A percentile compares a stretch with the other conserved stretches of the same genome.
These are phyloP conservation scores for Thunnus maccoyii DNA, from an alignment of 2,113 vertebrate genomes.

Conservation along the genomic window DNA sequence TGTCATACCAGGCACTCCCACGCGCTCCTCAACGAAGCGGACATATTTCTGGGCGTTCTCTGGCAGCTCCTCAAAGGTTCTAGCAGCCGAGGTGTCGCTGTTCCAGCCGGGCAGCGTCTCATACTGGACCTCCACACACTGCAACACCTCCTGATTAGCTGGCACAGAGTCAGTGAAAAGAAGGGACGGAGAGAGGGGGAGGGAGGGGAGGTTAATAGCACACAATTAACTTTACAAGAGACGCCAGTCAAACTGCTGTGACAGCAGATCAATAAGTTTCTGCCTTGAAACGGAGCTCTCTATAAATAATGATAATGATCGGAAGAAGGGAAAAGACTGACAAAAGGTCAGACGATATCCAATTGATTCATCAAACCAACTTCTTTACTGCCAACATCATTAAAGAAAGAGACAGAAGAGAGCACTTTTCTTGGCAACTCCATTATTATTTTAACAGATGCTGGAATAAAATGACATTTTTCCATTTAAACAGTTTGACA, in stretches of 20 bases:
- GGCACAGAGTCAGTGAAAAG: conserved; percentile 18
- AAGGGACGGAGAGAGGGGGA: neutral
- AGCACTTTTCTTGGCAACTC: no score
- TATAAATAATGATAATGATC: neutral
- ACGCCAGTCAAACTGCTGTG: neutral
- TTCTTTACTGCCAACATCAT: neutral
- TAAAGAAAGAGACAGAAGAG: no score
- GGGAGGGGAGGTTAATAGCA: neutral
- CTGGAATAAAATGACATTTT: no score
- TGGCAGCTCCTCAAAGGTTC: conserved; percentile 93
- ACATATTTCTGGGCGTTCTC: conserved; percentile 96
- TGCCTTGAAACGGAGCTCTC: neutral
- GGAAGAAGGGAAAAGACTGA: conserved; percentile 4
- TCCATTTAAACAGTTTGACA: neutral
- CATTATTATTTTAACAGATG: neutral
- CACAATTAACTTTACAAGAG: conserved; percentile 41
- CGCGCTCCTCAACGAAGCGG: conserved; percentile 90
- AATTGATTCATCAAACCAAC: neutral
- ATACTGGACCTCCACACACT: conserved; percentile 95
- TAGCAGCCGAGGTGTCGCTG: conserved; percentile 90
- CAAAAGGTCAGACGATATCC: no score
- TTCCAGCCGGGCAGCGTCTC: conserved; percentile 95
- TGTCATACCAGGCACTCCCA: conserved; percentile 92
- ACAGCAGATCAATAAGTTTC: conserved; percentile 32
- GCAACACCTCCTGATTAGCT: conserved; percentile 98